Evolutionary conservation across 2,113 vertebrate genomes (phyloP).

Genomic region (Promerops cafer): DNA sequence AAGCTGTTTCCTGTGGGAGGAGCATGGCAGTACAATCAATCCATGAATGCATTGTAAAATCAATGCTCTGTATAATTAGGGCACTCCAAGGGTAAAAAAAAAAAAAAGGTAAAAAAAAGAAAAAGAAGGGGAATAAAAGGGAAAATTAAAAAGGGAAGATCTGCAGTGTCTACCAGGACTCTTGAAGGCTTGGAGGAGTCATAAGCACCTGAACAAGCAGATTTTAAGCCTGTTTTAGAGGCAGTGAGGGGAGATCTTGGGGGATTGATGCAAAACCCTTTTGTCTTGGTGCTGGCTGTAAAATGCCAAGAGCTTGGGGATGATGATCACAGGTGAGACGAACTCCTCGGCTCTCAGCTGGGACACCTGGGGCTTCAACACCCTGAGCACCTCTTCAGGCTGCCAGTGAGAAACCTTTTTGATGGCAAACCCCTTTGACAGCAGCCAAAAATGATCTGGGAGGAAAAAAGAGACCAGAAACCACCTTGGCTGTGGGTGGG

Average conservation of each 20-base stretch:
- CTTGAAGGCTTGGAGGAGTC: conserved; percentile 52
- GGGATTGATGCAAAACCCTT: background rate
- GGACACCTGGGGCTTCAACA: background rate
- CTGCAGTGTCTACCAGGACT: conserved; percentile 62
- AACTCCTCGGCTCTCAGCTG: background rate
- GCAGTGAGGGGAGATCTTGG: background rate
- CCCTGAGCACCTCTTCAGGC: background rate
- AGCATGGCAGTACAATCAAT: conserved; percentile 84
- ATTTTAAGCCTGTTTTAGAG: background rate
- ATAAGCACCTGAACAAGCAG: background rate
- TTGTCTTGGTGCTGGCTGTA: background rate
- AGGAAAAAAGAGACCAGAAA: background rate
- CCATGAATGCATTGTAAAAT: conserved; percentile 91
- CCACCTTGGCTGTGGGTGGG: rapidly evolving
- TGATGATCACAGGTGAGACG: background rate
- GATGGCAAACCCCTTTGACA: background rate
- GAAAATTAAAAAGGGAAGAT: conserved; percentile 36
- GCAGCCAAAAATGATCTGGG: background rate
- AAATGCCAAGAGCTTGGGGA: background rate
- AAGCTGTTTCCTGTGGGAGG: conserved; percentile 79
- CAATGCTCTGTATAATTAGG: conserved; percentile 95
- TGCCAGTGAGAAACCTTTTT: background rate
- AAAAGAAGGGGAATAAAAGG: background rate
- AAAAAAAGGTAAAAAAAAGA: background rate
- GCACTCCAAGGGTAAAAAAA: conserved; percentile 88